These are phyloP conservation scores for Lissocephala sabroskyi DNA, from an alignment of 2,888 invertebrate species.

Conservation along the genomic window DNA sequence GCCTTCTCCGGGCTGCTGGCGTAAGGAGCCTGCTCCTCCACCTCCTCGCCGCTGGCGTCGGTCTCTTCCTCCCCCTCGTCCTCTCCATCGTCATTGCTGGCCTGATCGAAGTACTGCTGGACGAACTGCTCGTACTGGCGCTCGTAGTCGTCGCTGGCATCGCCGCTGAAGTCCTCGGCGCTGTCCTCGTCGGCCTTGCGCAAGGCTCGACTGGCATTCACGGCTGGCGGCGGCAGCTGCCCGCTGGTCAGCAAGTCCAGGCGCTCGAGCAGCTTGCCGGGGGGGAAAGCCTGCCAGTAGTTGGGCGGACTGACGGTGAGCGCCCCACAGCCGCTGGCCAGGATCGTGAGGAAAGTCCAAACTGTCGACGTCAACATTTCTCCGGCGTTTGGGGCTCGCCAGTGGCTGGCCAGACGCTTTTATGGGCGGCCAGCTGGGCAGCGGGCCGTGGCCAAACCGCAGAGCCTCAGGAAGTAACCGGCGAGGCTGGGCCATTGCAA, in stretches of 20 bases:
- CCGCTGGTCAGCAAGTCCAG: slow-evolving; percentile 34
- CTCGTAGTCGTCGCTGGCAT: slow-evolving; percentile 60
- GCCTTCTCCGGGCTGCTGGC: slow-evolving; percentile 28
- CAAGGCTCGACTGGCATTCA: neutral
- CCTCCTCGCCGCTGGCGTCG: slow-evolving; percentile 20
- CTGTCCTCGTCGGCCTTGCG: slow-evolving; percentile 15
- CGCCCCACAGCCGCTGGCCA: slow-evolving; percentile 18
- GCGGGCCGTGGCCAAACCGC: slow-evolving; percentile 22
- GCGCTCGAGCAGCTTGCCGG: slow-evolving; percentile 45
- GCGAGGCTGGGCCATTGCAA: neutral
- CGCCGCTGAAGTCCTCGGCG: slow-evolving; percentile 17
- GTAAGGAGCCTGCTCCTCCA: slow-evolving; percentile 2
- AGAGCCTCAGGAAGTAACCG: slow-evolving; percentile 24
- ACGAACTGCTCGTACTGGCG: slow-evolving; percentile 68
- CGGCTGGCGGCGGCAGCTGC: neutral
- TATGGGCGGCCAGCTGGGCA: slow-evolving; percentile 20
- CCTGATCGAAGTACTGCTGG: slow-evolving; percentile 69
- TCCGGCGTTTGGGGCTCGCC: slow-evolving; percentile 7
- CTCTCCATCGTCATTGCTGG: slow-evolving; percentile 18
- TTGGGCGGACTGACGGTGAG: slow-evolving; percentile 41
- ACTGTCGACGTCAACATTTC: slow-evolving; percentile 30
- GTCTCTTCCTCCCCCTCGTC: slow-evolving; percentile 19
- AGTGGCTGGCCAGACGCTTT: slow-evolving; percentile 7
- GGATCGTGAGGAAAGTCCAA: slow-evolving; percentile 11
- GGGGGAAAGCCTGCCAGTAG: slow-evolving; percentile 53